phyloP scores from a whole-genome alignment of 2,888 invertebrate species.

The Idaea dimidiata region DNA sequence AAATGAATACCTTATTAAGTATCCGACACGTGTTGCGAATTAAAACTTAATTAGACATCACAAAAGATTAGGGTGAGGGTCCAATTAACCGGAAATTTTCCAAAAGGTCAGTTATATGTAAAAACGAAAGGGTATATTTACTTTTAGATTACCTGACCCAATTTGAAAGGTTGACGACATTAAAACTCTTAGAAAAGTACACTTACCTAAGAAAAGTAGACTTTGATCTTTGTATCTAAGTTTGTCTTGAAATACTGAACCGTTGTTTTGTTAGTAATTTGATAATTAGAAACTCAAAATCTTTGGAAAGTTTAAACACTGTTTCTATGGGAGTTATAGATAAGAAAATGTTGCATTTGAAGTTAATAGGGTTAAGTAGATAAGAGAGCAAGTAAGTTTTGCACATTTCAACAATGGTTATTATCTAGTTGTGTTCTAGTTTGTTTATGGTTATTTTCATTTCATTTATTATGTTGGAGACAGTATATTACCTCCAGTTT shows the following conservation, averaged over 20 bases:
- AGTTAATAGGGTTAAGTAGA: no score
- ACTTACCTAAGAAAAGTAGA: not conserved
- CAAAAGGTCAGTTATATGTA: not conserved
- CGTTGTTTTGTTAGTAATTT: not conserved
- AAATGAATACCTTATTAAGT: conserved; percentile 7
- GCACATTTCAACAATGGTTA: not conserved
- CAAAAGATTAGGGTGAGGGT: not conserved
- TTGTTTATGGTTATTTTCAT: no score
- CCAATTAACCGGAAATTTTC: not conserved
- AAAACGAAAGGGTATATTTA: not conserved
- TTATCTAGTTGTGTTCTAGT: no score
- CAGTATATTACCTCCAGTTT: no score
- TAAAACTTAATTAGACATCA: not conserved
- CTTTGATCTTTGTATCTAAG: not conserved
- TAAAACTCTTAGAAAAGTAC: not conserved
- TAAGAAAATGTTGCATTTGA: not conserved
- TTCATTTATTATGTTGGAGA: no score
- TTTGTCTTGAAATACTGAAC: not conserved
- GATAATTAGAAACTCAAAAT: not conserved
- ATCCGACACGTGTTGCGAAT: conserved; percentile 6
- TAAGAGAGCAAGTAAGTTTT: not conserved
- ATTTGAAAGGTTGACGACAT: not conserved
- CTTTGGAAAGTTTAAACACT: not conserved
- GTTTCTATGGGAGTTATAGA: not conserved
- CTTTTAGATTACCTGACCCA: not conserved